Conservation (phyloP, 2,797 vertebrate genomes). For the Australoheros facetus region DNA sequence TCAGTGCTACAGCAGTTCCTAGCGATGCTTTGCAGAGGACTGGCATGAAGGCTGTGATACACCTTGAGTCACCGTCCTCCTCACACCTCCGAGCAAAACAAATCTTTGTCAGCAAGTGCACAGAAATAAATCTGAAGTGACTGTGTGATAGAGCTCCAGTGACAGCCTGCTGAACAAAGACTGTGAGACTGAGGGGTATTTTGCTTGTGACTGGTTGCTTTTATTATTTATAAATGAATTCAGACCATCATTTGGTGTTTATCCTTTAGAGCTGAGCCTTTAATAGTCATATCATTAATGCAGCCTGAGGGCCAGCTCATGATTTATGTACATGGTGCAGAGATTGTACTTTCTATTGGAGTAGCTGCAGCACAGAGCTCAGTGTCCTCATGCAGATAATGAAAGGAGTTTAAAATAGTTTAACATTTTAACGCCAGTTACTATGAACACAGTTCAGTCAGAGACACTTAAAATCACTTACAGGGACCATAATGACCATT, state of each 20-base stretch:
- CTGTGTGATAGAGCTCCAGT: conserved; percentile 19
- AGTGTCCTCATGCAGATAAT: neutral
- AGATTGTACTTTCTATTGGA: conserved; percentile 22
- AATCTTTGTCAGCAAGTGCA: conserved; percentile 36
- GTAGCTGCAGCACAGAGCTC: neutral
- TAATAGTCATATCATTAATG: conserved; percentile 8
- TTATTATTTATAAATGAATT: conserved; percentile 27
- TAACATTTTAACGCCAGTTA: neutral
- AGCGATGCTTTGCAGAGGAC: conserved; percentile 38
- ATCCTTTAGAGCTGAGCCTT: conserved; percentile 17
- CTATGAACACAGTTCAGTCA: neutral
- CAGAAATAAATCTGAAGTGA: conserved; percentile 42
- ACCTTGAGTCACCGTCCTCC: conserved; percentile 51
- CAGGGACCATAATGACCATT: neutral
- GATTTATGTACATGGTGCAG: conserved; percentile 44
- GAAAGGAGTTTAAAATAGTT: neutral
- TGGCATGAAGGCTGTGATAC: conserved; percentile 36
- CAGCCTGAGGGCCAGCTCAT: conserved; percentile 24
- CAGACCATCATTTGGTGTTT: conserved; percentile 14
- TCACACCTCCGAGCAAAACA: conserved; percentile 53
- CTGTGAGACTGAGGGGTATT: conserved; percentile 2
- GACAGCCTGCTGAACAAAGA: neutral
- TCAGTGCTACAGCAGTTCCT: conserved; percentile 36
- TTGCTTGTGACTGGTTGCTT: conserved; percentile 4
- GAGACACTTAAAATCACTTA: neutral